phyloP scores from a whole-genome alignment of 2,797 vertebrate genomes.

The Takifugu ocellatus region DNA sequence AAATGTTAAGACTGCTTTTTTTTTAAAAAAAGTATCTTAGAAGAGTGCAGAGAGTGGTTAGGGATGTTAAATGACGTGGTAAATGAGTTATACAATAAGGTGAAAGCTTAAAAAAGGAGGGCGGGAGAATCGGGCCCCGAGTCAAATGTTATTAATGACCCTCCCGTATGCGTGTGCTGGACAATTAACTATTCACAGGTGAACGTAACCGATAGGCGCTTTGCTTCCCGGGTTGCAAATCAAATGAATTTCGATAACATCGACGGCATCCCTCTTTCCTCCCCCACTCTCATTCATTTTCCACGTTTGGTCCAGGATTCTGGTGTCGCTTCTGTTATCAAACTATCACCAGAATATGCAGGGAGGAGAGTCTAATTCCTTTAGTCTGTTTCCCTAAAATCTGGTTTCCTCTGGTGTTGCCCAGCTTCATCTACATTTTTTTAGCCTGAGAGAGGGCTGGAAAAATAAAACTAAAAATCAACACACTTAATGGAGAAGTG shows the following conservation, averaged over 20 bases:
- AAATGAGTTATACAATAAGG: too few species aligned
- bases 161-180: slow-evolving; percentile 84
- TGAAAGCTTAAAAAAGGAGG: not conserved
- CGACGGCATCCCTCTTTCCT: slow-evolving; percentile 76
- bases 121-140: slow-evolving; percentile 76
- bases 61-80: too few species aligned
- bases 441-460: slow-evolving; percentile 83
- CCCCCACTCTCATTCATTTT: slow-evolving; percentile 64
- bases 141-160: slow-evolving; percentile 96
- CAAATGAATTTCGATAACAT: slow-evolving; percentile 91
- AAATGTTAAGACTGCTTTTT: not conserved
- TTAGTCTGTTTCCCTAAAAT: slow-evolving; percentile 82
- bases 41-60: too few species aligned
- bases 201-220: slow-evolving; percentile 93
- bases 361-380: slow-evolving; percentile 92
- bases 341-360: slow-evolving; percentile 94
- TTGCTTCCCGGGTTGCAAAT: slow-evolving; percentile 76
- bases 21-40: too few species aligned
- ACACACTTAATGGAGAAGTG: slow-evolving; percentile 73
- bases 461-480: slow-evolving; percentile 55
- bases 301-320: slow-evolving; percentile 41
- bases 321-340: slow-evolving; percentile 86
- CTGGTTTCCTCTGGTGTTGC: slow-evolving; percentile 87
- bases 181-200: slow-evolving; percentile 99
- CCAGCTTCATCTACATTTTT: slow-evolving; percentile 92